Percentiles rank a stretch among this genome's conserved stretches.
Conservation (phyloP, 2,113 vertebrate genomes). For the Gobius niger region DNA sequence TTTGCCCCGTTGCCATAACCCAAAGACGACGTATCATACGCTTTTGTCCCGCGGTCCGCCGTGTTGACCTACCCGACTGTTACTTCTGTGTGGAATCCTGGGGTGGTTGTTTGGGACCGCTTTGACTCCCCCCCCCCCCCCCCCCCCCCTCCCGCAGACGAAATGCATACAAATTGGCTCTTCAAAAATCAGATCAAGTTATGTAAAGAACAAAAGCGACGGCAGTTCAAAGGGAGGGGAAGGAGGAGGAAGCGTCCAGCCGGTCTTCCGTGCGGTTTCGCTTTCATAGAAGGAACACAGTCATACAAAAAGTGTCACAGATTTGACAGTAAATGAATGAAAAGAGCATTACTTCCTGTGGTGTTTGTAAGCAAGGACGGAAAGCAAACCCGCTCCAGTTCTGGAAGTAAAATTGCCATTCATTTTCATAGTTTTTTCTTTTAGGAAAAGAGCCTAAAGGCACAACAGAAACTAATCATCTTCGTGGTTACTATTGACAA, state of each 20-base stretch:
- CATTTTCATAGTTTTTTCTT: too few relatives aligned
- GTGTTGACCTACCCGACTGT: slow-evolving; percentile 70
- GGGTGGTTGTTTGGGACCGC: slow-evolving; percentile 77
- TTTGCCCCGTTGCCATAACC: slow-evolving; percentile 70
- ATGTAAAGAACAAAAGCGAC: slow-evolving; percentile 88
- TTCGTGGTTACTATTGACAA: too few relatives aligned
- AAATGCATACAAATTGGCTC: slow-evolving; percentile 85
- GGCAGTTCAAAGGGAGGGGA: slow-evolving; percentile 81
- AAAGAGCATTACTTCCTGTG: too few relatives aligned
- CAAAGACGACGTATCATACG: slow-evolving; percentile 66
- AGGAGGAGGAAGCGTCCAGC: slow-evolving; percentile 37
- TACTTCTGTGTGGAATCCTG: slow-evolving; percentile 78
- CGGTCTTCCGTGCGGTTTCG: slow-evolving; percentile 29
- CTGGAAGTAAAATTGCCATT: too few relatives aligned
- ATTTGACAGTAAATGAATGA: too few relatives aligned
- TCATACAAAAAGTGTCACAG: background rate
- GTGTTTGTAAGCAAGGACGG: too few relatives aligned
- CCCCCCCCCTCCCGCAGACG: slow-evolving; percentile 31
- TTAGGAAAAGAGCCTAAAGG: too few relatives aligned
- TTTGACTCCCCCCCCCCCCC: too few relatives aligned
- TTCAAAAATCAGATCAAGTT: slow-evolving; percentile 82
- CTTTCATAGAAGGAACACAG: background rate
- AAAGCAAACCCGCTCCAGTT: too few relatives aligned
- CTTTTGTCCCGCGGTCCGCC: slow-evolving; percentile 49
- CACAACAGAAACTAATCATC: too few relatives aligned